Percentiles rank a stretch among this genome's conserved stretches.
Conservation (phyloP, 2,888 invertebrate genomes). For the Spodoptera littoralis region DNA sequence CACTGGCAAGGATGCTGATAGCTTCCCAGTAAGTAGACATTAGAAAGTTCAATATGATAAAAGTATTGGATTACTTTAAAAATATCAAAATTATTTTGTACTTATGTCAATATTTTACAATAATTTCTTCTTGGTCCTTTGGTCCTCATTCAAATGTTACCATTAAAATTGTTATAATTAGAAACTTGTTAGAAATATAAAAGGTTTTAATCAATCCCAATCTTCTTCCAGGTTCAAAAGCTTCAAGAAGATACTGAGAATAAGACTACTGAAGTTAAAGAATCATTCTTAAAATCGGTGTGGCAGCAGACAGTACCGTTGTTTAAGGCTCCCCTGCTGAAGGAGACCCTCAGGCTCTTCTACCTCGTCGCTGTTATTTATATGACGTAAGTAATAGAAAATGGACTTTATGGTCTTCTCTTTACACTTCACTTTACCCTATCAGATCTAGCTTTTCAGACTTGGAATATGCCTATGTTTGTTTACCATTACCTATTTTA, state of each 20-base stretch:
- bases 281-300: conserved; percentile 74
- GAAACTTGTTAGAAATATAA: not conserved
- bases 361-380: conserved; percentile 89
- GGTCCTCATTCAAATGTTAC: no score
- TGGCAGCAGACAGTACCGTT: conserved; percentile 88
- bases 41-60: no score
- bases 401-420: no score
- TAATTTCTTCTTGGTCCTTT: no score
- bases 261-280: conserved; percentile 66
- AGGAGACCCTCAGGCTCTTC: conserved; percentile 87
- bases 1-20: conserved; percentile 73
- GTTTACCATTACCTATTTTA: not conserved
- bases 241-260: conserved; percentile 75
- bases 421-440: no score
- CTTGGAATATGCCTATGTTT: no score
- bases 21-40: conserved; percentile 74
- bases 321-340: conserved; percentile 86
- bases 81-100: no score
- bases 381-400: conserved; percentile 78
- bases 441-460: no score
- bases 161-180: no score
- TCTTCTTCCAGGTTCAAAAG: conserved; percentile 71
- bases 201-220: not conserved
- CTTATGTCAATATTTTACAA: no score
- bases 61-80: no score